A percentile compares a stretch with the other conserved stretches of the same genome.
phyloP scores from a whole-genome alignment of 1,140 invertebrate genomes.

The Oreohelix idahoensis region DNA sequence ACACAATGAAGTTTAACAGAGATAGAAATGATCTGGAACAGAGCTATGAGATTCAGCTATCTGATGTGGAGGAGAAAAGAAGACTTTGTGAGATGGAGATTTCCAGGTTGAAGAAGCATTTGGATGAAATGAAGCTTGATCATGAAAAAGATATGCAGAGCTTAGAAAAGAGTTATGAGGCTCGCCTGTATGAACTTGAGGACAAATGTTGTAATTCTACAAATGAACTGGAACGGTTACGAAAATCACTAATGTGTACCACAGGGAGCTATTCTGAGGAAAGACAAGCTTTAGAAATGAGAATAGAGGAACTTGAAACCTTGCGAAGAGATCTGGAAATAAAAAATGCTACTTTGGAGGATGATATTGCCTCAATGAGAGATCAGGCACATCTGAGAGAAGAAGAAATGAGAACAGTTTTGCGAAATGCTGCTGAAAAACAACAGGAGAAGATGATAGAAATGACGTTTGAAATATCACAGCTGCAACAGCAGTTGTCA shows the following conservation, averaged over 20 bases:
- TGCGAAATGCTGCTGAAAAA: constrained; percentile 19
- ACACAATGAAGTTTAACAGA: constrained; percentile 32
- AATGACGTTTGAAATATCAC: constrained; percentile 31
- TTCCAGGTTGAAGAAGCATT: constrained; percentile 47
- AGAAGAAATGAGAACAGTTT: constrained; percentile 29
- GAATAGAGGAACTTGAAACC: constrained; percentile 39
- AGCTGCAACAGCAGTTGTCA: constrained; percentile 42
- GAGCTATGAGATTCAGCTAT: constrained; percentile 44
- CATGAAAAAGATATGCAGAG: constrained; percentile 43
- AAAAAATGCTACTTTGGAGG: constrained; percentile 4
- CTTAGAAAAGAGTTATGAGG: constrained; percentile 45
- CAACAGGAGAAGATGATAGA: background rate
- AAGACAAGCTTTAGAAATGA: constrained; percentile 30
- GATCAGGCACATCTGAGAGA: background rate
- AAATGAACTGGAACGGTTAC: constrained; percentile 34
- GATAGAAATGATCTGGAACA: constrained; percentile 45
- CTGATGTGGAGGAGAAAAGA: constrained; percentile 50
- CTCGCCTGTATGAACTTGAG: constrained; percentile 49
- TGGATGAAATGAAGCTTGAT: constrained; percentile 54
- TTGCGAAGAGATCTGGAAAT: constrained; percentile 16
- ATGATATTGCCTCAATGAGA: constrained; percentile 21
- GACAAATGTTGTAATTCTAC: constrained; percentile 43
- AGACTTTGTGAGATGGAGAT: constrained; percentile 51
- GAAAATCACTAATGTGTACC: constrained; percentile 30
- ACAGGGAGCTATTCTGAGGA: constrained; percentile 38